Base-by-base conservation (phyloP, 1,140 invertebrate species). In the Drosophila parabipectinata region DNA sequence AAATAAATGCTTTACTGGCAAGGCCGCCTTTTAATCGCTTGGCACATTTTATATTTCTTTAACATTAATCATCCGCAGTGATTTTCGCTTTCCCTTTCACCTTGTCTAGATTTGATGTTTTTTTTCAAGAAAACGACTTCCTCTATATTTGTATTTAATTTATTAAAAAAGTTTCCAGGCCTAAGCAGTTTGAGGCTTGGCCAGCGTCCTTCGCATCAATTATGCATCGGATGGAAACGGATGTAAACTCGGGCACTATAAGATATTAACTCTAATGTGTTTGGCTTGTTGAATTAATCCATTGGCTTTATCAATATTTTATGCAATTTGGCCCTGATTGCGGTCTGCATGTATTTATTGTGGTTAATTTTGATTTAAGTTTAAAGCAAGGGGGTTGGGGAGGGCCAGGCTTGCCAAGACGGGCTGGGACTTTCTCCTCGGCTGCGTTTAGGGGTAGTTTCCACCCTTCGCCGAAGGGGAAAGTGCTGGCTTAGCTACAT, bases 41-140 rank as follows among this genome's bases (percentile, higher is more conserved):
- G 79, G 68, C 78, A 87, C 66, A 79, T 78, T 82, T 87, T 76
- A 84, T 84, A 71, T 69, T 83, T 77, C 62, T 64, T 53, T 30
- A 69, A 72, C 83, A 88, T 88, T 88, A 88, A 88, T 88, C 83
- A 89, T 88, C 54, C 68, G 68, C 12, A 53, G 48, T 69, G 83
- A 83, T 73, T 81, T 87, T 79, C 55, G 64, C 56, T 76, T 37
- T 74, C 61, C 61, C 63, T 75, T 60, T 39, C 55, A 45, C 57
- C 37, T 57, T 52, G 12, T 44, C 12, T 44, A 44, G 18, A 44
- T 18, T 47, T 68, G 10, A 39, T 21, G 59, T 75, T 54, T 64
- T 15, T 71, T 79, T 71, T 79, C 79, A 64, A 79, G 76, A 76
- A 81, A 77, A 37, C 4, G 34, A 37, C 44, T 47, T 39, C 28